Evolutionary conservation across 2,113 vertebrate species (phyloP).

Genomic region (Aphyosemion australe): DNA sequence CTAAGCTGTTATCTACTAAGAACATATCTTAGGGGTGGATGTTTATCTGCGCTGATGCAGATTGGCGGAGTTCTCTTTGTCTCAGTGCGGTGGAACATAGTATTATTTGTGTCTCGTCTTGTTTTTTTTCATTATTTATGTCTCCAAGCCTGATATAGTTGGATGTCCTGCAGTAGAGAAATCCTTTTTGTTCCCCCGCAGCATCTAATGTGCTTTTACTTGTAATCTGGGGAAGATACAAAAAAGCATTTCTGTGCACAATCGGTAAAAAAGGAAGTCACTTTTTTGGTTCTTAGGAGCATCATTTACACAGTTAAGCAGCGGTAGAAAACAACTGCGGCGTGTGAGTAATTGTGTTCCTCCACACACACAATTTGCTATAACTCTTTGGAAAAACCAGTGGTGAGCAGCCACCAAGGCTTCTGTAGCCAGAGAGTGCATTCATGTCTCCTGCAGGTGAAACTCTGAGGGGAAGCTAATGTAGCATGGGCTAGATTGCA

Average conservation of each 20-base stretch:
- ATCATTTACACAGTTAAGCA: slow-evolving; percentile 56
- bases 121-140: slow-evolving; percentile 48
- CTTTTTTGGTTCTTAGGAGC: slow-evolving; percentile 46
- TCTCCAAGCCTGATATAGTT: slow-evolving; percentile 61
- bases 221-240: slow-evolving; percentile 71
- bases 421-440: slow-evolving; percentile 48
- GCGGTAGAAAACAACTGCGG: slow-evolving; percentile 51
- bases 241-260: slow-evolving; percentile 48
- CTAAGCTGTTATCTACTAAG: slow-evolving; percentile 67
- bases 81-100: slow-evolving; percentile 61
- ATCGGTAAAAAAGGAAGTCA: slow-evolving; percentile 67
- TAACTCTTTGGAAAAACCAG: slow-evolving; percentile 51
- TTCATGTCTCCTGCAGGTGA: slow-evolving; percentile 63
- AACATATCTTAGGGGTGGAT: slow-evolving; percentile 76
- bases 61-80: slow-evolving; percentile 69
- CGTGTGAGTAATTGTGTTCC: slow-evolving; percentile 48
- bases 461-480: slow-evolving; percentile 72
- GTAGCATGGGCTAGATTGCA: slow-evolving; percentile 78
- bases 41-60: slow-evolving; percentile 74
- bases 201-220: slow-evolving; percentile 72
- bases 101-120: slow-evolving; percentile 63
- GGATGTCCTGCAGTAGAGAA: slow-evolving; percentile 62
- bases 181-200: slow-evolving; percentile 63
- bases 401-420: slow-evolving; percentile 52
- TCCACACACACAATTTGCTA: slow-evolving; percentile 47